These are phyloP conservation scores for Cirrhinus mrigala DNA, from an alignment of 2,797 vertebrate species.

Conservation along the genomic window DNA sequence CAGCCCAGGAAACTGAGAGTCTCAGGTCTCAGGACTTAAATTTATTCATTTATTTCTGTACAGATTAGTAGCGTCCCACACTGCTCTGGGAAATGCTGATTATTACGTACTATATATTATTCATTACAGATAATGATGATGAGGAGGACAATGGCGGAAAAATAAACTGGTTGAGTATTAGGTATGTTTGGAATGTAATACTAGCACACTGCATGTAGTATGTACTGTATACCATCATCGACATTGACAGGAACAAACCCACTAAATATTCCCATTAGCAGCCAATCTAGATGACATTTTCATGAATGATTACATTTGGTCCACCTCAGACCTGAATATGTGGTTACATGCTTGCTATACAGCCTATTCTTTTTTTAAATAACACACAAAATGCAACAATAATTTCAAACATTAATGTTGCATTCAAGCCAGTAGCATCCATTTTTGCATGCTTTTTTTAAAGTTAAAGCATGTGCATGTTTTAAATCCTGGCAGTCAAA, in stretches of 20 bases:
- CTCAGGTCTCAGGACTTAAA: not conserved
- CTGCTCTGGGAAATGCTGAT: not conserved
- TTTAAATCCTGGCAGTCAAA: not conserved
- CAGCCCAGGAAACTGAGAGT: not conserved
- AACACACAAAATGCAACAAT: not conserved
- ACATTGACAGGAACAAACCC: constrained; percentile 3
- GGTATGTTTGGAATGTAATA: constrained; percentile 20
- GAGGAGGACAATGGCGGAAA: not conserved
- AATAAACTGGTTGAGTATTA: not conserved
- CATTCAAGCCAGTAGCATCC: not conserved
- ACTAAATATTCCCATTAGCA: not conserved
- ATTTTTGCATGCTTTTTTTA: not conserved
- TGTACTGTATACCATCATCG: not conserved
- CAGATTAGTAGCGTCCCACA: not conserved
- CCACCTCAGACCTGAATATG: not conserved
- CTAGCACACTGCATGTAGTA: not conserved
- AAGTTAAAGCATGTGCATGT: not conserved
- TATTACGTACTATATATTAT: constrained; percentile 5
- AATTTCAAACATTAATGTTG: not conserved
- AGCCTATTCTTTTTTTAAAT: not conserved
- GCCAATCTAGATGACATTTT: constrained; percentile 4
- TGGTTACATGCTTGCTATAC: not conserved
- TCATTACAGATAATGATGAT: constrained; percentile 7
- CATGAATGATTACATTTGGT: not conserved
- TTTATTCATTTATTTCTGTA: not conserved